These are phyloP conservation scores for Chrosomus eos DNA, from an alignment of 2,797 vertebrate species.

Conservation along the genomic window DNA sequence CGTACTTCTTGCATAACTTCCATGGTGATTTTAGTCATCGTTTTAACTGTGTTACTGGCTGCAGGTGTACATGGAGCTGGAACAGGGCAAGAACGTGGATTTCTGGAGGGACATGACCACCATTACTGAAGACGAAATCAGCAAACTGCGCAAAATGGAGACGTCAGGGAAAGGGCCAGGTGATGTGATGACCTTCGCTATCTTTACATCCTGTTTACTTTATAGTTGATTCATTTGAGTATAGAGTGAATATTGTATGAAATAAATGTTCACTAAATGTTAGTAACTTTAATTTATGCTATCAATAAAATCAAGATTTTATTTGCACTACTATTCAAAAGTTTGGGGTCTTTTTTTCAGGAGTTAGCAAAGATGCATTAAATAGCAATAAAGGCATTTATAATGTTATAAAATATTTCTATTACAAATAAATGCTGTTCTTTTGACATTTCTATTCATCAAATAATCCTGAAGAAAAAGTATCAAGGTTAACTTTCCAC, in stretches of 20 bases:
- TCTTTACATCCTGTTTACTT: neutral
- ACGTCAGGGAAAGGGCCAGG: conserved; percentile 92
- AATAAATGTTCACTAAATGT: neutral
- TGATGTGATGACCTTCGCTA: conserved; percentile 48
- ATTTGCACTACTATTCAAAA: neutral
- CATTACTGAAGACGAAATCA: conserved; percentile 96
- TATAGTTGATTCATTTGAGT: neutral
- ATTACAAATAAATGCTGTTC: too few relatives aligned
- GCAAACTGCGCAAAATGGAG: conserved; percentile 94
- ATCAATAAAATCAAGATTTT: too few relatives aligned
- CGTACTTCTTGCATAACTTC: neutral
- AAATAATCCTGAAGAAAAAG: neutral
- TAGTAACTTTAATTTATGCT: neutral
- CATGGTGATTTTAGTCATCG: neutral
- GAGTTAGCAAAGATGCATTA: neutral
- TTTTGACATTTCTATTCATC: neutral
- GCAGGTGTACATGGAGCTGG: conserved; percentile 91
- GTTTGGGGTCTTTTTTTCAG: neutral
- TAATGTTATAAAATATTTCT: neutral
- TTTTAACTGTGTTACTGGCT: neutral
- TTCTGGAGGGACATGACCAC: conserved; percentile 99
- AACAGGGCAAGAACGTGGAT: conserved; percentile 96
- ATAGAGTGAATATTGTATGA: neutral
- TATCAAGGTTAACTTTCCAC: neutral
- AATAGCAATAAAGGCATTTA: neutral